Conservation (phyloP, 2,113 vertebrate species). For the Nestor notabilis region DNA sequence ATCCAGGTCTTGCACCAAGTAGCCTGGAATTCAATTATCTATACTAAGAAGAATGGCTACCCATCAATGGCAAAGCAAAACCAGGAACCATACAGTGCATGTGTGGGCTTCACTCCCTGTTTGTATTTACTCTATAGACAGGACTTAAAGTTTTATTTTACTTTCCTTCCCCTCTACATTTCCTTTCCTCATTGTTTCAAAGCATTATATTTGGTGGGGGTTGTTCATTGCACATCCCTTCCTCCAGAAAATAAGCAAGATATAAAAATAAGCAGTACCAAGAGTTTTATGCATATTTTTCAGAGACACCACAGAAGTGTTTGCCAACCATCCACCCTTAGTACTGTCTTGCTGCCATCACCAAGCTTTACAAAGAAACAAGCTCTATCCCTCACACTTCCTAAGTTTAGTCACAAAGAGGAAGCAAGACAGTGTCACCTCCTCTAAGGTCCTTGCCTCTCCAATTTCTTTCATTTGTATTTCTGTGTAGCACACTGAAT, state of each 20-base stretch:
- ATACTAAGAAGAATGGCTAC: neutral
- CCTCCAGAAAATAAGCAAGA: neutral
- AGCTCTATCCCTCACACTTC: too few relatives aligned
- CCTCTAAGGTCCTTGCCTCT: neutral
- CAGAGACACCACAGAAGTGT: neutral
- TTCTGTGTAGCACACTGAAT: neutral
- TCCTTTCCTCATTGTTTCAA: neutral
- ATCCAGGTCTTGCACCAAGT: neutral
- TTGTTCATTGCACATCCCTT: rapidly evolving
- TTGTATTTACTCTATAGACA: neutral
- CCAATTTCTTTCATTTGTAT: neutral
- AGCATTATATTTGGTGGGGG: neutral
- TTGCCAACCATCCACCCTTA: neutral
- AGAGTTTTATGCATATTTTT: neutral
- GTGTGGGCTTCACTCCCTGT: neutral
- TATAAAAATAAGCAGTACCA: neutral
- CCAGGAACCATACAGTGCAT: neutral
- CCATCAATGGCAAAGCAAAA: neutral
- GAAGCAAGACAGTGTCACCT: neutral
- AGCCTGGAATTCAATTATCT: neutral
- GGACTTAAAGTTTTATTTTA: neutral
- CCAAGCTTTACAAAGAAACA: neutral
- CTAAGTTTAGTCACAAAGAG: neutral
- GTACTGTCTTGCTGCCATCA: rapidly evolving
- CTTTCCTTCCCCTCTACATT: neutral